Conservation (phyloP, 2,888 invertebrate genomes). For the Brenthis daphne region DNA sequence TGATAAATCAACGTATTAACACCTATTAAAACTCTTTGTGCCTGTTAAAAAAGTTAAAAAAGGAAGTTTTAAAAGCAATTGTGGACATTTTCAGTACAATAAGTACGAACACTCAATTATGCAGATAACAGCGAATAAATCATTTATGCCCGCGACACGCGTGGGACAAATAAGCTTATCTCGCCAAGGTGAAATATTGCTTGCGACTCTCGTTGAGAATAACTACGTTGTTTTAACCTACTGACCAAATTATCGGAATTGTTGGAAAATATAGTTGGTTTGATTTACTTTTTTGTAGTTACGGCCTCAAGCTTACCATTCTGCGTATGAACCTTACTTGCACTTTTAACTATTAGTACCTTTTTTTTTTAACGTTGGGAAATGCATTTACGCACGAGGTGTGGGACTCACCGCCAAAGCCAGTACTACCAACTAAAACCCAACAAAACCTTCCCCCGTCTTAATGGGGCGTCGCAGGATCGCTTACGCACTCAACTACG, state of each 20-base stretch:
- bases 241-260: slow-evolving; percentile 6
- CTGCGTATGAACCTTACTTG: no score
- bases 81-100: slow-evolving; percentile 16
- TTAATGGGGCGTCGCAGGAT: no score
- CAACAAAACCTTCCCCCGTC: no score
- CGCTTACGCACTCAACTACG: no score
- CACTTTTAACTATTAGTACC: no score
- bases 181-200: slow-evolving; percentile 30
- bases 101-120: slow-evolving; percentile 35
- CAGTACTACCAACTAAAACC: no score
- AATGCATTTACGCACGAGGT: no score
- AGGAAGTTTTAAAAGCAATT: neutral
- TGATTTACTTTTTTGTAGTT: neutral
- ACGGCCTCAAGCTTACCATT: no score
- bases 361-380: no score
- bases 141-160: slow-evolving; percentile 37
- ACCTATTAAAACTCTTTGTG: slow-evolving; percentile 3
- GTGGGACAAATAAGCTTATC: slow-evolving; percentile 42
- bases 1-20: slow-evolving; percentile 1
- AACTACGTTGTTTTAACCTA: slow-evolving; percentile 23
- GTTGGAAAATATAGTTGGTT: neutral
- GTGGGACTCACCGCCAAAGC: no score
- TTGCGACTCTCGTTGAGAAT: slow-evolving; percentile 20
- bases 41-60: slow-evolving; percentile 9
- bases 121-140: slow-evolving; percentile 39